phyloP scores from a whole-genome alignment of 2,797 vertebrate genomes.

The Alosa sapidissima region DNA sequence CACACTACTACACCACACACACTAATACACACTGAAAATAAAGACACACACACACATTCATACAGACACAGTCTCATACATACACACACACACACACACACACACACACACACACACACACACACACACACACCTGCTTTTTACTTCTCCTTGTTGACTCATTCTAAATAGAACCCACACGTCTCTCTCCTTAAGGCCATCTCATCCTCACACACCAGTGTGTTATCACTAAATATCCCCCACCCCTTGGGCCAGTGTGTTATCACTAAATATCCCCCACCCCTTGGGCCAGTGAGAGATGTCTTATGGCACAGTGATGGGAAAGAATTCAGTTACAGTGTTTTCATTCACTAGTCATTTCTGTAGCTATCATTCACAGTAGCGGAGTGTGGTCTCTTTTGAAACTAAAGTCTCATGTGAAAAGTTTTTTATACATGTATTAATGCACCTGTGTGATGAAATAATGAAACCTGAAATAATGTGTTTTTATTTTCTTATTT shows the following conservation, averaged over 20 bases:
- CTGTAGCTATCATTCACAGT: not conserved
- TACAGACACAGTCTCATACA: not conserved
- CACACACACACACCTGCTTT: constrained; percentile 15
- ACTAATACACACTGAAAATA: not conserved
- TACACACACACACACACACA: not conserved
- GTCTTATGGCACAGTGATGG: not conserved
- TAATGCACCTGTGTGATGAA: no score
- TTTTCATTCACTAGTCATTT: constrained; percentile 4
- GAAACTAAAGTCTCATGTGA: not conserved
- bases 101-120: constrained; percentile 11
- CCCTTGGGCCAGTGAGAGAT: not conserved
- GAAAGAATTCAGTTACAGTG: not conserved
- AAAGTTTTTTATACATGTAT: no score
- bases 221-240: not conserved
- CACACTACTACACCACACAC: constrained; percentile 1
- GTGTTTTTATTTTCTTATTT: no score
- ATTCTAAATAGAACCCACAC: not conserved
- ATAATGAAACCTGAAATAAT: not conserved
- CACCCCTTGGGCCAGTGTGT: not conserved
- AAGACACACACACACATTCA: constrained; percentile 40
- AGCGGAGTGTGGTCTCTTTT: not conserved
- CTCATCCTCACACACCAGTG: constrained; percentile 16
- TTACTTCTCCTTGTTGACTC: not conserved
- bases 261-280: not conserved
- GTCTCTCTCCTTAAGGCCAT: constrained; percentile 23